These are phyloP conservation scores for Lasius platythorax DNA, from an alignment of 2,888 invertebrate genomes.

Conservation along the genomic window DNA sequence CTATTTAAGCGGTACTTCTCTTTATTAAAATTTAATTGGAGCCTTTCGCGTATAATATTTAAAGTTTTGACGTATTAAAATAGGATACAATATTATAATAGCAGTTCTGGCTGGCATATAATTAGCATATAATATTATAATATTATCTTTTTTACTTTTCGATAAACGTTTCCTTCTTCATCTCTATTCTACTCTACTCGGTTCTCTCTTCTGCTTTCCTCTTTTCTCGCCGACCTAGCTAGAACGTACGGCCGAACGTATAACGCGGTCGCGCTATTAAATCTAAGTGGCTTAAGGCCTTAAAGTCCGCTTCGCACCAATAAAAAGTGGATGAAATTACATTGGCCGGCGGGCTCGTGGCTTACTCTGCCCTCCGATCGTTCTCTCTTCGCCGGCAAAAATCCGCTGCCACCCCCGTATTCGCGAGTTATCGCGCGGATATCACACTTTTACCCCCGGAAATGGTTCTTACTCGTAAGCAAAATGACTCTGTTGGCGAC, in stretches of 20 bases:
- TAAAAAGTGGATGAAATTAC: slow-evolving; percentile 83
- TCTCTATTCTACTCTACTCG: slow-evolving; percentile 47
- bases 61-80: not conserved
- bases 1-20: not conserved
- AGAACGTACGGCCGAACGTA: slow-evolving; percentile 60
- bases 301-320: slow-evolving; percentile 80
- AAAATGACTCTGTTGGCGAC: slow-evolving; percentile 40
- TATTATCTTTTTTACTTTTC: slow-evolving; percentile 37
- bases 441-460: slow-evolving; percentile 47
- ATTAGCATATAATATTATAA: slow-evolving; percentile 19
- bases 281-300: slow-evolving; percentile 84
- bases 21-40: slow-evolving; percentile 9
- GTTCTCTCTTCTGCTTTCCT: slow-evolving; percentile 20
- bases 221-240: slow-evolving; percentile 55
- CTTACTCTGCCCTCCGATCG: slow-evolving; percentile 56
- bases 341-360: slow-evolving; percentile 71
- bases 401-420: slow-evolving; percentile 50
- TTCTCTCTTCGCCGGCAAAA: slow-evolving; percentile 57
- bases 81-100: not conserved
- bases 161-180: slow-evolving; percentile 24
- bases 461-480: slow-evolving; percentile 51
- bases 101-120: not conserved
- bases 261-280: slow-evolving; percentile 80
- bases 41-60: not conserved
- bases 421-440: slow-evolving; percentile 60